Evolutionary conservation across 2,888 invertebrate genomes (phyloP), one percentile per base, ranked within the genome.

Genomic region (Thyatira batis): DNA sequence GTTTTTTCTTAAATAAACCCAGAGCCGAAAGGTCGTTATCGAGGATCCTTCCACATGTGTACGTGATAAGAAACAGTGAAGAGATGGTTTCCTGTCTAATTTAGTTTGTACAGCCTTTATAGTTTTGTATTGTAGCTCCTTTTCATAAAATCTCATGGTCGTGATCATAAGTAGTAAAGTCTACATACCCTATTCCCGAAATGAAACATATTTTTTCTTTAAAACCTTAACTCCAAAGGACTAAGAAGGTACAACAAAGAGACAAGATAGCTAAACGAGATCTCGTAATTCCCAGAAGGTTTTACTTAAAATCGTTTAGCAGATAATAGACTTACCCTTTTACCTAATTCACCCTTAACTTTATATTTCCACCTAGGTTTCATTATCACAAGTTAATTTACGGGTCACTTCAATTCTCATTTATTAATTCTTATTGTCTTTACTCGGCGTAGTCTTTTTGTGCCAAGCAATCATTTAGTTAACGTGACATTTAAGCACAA

Each of bases 31-130:
- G 65, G 66, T 73, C 65, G 71, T 78, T 78, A 76, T 73, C 71
- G 61, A 56, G 57, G 65, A 68, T 60, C 68, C 64, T 68, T 68
- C 68, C 67, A 54, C 60, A 57, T 57, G 57, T 58, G 76, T 74
- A 80, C 80, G 81, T 81, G 81, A 78, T 73, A 65, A 57, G 80
- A 81, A 81, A 75, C 69, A 61, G 68, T 73, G 73, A 73, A 59
- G 55, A 61, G 72, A 70, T 72, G 76, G 74, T 75, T 73, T 71
- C 69, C 71, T 60, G 66, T 66, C 68, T 75, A 78, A 77, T 81
- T 80, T 79, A 73, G 72, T 75, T 71, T 69, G 69, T 67, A 69
- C 65, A 71, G 62, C 57, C 72, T 81, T 78, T 76, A 75, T 76
- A 73, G 65, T 51, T 55, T 52, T 50, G 46, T 63, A 52, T 67